phyloP scores from a whole-genome alignment of 1,140 invertebrate species.

The Rhynchophorus ferrugineus region DNA sequence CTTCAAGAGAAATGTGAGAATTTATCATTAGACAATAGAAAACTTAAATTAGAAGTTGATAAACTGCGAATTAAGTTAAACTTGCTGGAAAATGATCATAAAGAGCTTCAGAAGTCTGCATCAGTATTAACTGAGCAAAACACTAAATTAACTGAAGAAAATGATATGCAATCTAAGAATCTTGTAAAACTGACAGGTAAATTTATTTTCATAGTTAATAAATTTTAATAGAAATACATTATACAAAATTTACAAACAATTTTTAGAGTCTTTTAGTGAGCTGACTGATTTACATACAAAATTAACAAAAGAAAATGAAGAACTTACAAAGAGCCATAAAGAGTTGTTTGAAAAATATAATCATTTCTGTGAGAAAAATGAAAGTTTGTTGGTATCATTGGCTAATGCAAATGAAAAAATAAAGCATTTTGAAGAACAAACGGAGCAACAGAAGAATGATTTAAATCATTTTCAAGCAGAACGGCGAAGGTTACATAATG shows the following conservation, averaged over 20 bases:
- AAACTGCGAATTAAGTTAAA: not conserved
- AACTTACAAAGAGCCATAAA: conserved; percentile 5
- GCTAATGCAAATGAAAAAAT: conserved; percentile 8
- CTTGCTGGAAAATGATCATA: not conserved
- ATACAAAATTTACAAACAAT: too few species aligned
- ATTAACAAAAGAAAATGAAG: conserved; percentile 6
- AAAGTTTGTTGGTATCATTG: not conserved
- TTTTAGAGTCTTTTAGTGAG: not conserved
- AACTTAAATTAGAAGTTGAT: not conserved
- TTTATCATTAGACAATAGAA: not conserved
- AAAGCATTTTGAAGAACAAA: not conserved
- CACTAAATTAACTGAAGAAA: not conserved
- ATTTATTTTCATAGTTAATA: not conserved
- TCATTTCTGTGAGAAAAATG: conserved; percentile 1
- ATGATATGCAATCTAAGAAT: not conserved
- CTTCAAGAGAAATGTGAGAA: not conserved
- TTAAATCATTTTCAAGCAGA: conserved; percentile 4
- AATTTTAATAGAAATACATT: not conserved
- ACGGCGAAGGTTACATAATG: conserved; percentile 39
- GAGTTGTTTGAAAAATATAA: conserved; percentile 9
- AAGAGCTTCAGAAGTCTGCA: not conserved
- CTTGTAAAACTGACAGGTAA: not conserved
- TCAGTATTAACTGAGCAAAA: not conserved
- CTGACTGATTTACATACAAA: conserved; percentile 6
- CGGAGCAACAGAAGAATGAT: conserved; percentile 1